phyloP scores from a whole-genome alignment of 2,888 invertebrate genomes.

The Aphrophora alni region DNA sequence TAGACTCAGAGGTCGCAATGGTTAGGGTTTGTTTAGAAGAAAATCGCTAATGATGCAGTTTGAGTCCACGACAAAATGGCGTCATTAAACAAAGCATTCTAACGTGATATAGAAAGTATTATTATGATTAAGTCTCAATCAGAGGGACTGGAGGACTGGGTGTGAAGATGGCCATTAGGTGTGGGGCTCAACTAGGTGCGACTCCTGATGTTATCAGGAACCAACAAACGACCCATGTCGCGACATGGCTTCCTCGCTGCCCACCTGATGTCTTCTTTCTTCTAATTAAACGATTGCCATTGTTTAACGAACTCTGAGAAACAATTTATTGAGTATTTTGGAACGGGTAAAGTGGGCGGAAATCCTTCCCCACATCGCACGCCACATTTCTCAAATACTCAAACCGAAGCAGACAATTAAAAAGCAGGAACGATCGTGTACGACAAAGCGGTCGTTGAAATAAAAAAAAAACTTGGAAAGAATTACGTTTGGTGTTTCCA shows the following conservation, averaged over 20 bases:
- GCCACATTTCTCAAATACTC: background rate
- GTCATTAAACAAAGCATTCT: background rate
- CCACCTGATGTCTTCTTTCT: conserved; percentile 36
- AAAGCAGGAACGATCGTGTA: background rate
- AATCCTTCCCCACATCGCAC: background rate
- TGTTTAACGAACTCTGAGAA: background rate
- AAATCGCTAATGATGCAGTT: too few species aligned
- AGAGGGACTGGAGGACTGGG: background rate
- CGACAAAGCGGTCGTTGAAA: too few species aligned
- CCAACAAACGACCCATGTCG: conserved; percentile 38
- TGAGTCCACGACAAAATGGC: too few species aligned
- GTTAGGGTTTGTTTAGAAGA: too few species aligned
- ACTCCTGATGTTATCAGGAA: conserved; percentile 21
- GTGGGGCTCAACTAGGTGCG: conserved; percentile 26
- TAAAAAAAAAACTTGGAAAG: too few species aligned
- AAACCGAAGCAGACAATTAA: background rate
- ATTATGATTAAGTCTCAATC: background rate
- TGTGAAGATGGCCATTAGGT: conserved; percentile 31
- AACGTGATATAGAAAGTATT: background rate
- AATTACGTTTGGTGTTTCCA: too few species aligned
- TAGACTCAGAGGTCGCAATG: too few species aligned
- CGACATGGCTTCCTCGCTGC: background rate
- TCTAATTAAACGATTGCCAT: conserved; percentile 9
- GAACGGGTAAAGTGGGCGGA: conserved; percentile 1
- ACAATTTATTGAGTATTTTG: conserved; percentile 9